Evolutionary conservation across 2,888 invertebrate species (phyloP).

Genomic region (Hesperia comma): DNA sequence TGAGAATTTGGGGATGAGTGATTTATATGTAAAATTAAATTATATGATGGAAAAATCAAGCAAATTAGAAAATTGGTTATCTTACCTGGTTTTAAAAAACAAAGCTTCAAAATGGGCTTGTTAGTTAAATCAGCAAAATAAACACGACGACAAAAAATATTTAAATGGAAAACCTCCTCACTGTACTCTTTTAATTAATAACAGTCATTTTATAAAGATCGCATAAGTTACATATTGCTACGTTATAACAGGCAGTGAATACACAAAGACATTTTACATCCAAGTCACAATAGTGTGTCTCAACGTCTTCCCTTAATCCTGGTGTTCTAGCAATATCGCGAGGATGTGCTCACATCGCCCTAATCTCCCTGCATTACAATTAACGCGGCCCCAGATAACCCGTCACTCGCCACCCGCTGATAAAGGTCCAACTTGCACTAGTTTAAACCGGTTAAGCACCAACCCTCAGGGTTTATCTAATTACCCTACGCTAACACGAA

Average conservation of each 20-base stretch:
- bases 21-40: too few relatives aligned
- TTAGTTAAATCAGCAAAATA: too few relatives aligned
- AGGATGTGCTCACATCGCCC: constrained; percentile 69
- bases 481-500: constrained; percentile 73
- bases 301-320: constrained; percentile 58
- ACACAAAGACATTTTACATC: constrained; percentile 11
- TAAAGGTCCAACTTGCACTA: constrained; percentile 75
- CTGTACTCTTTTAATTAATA: too few relatives aligned
- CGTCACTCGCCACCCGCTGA: constrained; percentile 81
- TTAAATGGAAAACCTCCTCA: too few relatives aligned
- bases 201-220: too few relatives aligned
- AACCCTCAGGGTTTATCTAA: constrained; percentile 80
- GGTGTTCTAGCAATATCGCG: constrained; percentile 44
- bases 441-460: constrained; percentile 82
- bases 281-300: constrained; percentile 38
- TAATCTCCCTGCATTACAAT: constrained; percentile 82
- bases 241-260: not conserved
- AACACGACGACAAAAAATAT: too few relatives aligned
- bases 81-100: too few relatives aligned
- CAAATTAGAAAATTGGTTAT: too few relatives aligned
- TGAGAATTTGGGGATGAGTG: too few relatives aligned
- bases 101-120: too few relatives aligned
- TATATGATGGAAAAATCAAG: too few relatives aligned
- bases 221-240: too few relatives aligned
- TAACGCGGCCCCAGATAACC: constrained; percentile 82